phyloP scores from a whole-genome alignment of 2,113 vertebrate genomes.

The Cricetomys ansorgei region DNA sequence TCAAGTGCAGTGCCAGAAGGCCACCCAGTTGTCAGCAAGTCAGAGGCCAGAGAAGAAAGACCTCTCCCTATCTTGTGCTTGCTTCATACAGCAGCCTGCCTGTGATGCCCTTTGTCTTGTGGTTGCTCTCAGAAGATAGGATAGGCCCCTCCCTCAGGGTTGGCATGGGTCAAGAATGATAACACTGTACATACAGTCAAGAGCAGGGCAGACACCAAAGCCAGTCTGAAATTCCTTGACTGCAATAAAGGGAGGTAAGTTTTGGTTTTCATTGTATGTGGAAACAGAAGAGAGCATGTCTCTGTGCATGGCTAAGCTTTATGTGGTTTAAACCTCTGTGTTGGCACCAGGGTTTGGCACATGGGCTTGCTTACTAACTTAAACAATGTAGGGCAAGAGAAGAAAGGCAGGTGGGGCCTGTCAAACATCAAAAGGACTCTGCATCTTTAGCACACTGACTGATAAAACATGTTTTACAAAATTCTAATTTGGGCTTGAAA shows the following conservation, averaged over 20 bases:
- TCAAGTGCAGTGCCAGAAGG: background rate
- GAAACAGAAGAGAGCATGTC: background rate
- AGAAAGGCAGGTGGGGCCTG: background rate
- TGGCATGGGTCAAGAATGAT: background rate
- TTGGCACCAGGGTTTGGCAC: background rate
- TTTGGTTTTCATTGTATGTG: background rate
- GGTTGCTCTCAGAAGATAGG: background rate
- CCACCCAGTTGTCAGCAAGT: background rate
- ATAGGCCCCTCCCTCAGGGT: background rate
- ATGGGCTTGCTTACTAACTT: background rate
- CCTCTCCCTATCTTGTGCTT: background rate
- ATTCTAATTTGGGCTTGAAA: slow-evolving; percentile 55
- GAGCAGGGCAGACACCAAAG: background rate
- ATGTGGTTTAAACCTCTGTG: background rate
- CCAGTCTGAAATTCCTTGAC: background rate
- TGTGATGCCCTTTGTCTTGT: background rate
- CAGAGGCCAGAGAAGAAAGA: background rate
- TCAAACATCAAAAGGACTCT: background rate
- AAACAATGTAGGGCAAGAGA: background rate
- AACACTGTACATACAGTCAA: background rate
- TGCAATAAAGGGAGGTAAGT: background rate
- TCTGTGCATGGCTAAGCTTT: background rate
- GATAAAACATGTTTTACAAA: slow-evolving; percentile 17
- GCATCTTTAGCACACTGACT: background rate
- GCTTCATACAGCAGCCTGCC: background rate